Evolutionary conservation across 2,797 vertebrate species (phyloP), one percentile per base, ranked within the genome.

Genomic region (Sphenodon punctatus): DNA sequence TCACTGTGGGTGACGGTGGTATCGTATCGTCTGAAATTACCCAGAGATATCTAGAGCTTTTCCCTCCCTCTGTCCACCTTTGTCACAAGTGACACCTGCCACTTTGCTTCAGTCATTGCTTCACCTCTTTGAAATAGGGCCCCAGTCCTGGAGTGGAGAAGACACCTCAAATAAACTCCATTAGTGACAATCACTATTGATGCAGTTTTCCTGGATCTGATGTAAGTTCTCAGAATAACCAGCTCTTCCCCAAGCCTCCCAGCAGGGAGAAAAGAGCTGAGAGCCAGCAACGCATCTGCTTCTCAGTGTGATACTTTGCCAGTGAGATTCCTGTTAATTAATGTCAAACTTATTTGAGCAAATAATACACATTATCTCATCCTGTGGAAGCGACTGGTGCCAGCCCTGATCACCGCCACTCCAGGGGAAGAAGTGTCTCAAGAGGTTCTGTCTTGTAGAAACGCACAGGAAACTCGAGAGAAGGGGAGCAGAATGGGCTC

Each of bases 281-380:
- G 90, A 93, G 87, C 82, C 83, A 0, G 19, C 64, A 22, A 46
- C 82, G 63, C 92, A 92, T 91, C 92, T 94, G 93, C 87, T 86
- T 85, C 80, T 0, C 89, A 70, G 88, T 73, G 61, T 69, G 91
- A 85, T 75, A 6, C 73, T 88, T 13, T 85, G 89, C 89, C 89
- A 75, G 85, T 0, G 36, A 87, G 72, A 76, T 90, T 81, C 85
- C 87, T 89, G 89, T 91, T 94, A 93, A 93, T 93, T 93, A 93
- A 92, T 75, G 91, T 93, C 93, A 90, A 89, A 90, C 78, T 91
- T 87, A 85, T 83, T 91, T 88, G 84, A 84, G 91, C 91, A 93
- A 92, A 92, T 92, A 90, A 88, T 66, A 85, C 63, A 46, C 84
- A 87, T 80, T 91, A 91, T 82, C 82, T 87, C 19, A 15, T 90